phyloP scores from a whole-genome alignment of 2,888 invertebrate species.

The Macroteleia sp. region DNA sequence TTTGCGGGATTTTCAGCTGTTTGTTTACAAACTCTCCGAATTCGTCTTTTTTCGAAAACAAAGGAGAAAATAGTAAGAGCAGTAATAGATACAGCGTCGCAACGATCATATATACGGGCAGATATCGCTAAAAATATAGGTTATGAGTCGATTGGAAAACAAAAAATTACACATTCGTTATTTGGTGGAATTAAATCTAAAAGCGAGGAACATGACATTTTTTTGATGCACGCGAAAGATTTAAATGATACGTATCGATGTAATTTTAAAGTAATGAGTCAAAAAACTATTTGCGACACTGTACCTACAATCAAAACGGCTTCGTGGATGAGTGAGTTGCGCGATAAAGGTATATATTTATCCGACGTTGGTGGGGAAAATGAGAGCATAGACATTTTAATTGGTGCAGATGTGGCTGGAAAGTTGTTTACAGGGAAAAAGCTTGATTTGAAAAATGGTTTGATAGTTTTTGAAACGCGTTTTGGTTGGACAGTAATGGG shows the following conservation, averaged over 20 bases:
- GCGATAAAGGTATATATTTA: slow-evolving; percentile 17
- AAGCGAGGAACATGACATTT: not conserved
- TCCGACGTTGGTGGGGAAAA: slow-evolving; percentile 14
- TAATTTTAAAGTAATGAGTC: slow-evolving; percentile 41
- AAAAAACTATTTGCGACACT: slow-evolving; percentile 40
- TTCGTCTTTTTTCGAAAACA: slow-evolving; percentile 45
- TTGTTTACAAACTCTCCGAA: slow-evolving; percentile 66
- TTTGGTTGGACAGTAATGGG: slow-evolving; percentile 26
- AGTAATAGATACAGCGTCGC: slow-evolving; percentile 67
- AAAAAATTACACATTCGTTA: not conserved
- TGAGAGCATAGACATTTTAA: slow-evolving; percentile 20
- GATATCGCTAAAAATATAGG: slow-evolving; percentile 16
- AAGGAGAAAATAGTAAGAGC: slow-evolving; percentile 47
- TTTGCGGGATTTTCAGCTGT: slow-evolving; percentile 16
- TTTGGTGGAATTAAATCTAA: slow-evolving; percentile 15
- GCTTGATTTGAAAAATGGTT: slow-evolving; percentile 11
- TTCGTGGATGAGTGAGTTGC: slow-evolving; percentile 40
- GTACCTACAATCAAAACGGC: slow-evolving; percentile 39
- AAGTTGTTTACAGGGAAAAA: slow-evolving; percentile 64
- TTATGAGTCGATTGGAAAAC: not conserved
- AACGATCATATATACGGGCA: slow-evolving; percentile 66
- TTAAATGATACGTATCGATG: slow-evolving; percentile 39
- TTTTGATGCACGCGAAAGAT: slow-evolving; percentile 15
- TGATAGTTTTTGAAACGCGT: slow-evolving; percentile 1
- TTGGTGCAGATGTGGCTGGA: slow-evolving; percentile 67